A percentile compares a stretch with the other conserved stretches of the same genome.
Evolutionary conservation across 1,140 invertebrate species (phyloP).

Genomic region (Drosophila novamexicana): DNA sequence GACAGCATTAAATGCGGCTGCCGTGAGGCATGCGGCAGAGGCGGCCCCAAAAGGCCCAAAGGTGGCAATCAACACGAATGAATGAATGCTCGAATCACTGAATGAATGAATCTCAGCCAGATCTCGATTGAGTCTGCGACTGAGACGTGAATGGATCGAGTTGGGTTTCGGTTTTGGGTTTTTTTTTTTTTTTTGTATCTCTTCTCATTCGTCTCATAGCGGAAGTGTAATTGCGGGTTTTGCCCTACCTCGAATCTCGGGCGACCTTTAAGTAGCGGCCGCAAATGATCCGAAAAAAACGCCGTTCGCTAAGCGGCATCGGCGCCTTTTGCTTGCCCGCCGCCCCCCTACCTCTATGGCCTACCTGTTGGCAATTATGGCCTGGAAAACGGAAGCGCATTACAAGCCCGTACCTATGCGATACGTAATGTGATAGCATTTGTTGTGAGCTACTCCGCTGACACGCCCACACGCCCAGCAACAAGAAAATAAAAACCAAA

Average conservation of each 20-base stretch:
- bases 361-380: constrained; percentile 31
- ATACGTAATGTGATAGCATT: constrained; percentile 71
- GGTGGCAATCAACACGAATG: constrained; percentile 78
- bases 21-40: constrained; percentile 31
- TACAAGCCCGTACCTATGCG: constrained; percentile 50
- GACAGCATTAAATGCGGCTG: constrained; percentile 6
- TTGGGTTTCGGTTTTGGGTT: constrained; percentile 15
- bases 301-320: constrained; percentile 39
- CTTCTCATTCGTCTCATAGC: constrained; percentile 32
- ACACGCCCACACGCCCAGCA: constrained; percentile 38
- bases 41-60: constrained; percentile 57
- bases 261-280: constrained; percentile 51
- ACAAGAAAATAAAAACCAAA: not conserved
- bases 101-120: constrained; percentile 57
- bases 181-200: constrained; percentile 18
- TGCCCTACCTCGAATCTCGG: constrained; percentile 4
- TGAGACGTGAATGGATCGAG: constrained; percentile 30
- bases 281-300: constrained; percentile 62
- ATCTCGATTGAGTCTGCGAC: constrained; percentile 14
- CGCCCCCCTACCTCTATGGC: not conserved
- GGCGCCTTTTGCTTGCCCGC: constrained; percentile 47
- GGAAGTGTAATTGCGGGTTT: constrained; percentile 73
- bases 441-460: constrained; percentile 33
- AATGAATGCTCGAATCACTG: constrained; percentile 46
- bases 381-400: constrained; percentile 71